A percentile compares a stretch with the other conserved stretches of the same genome.
These are phyloP conservation scores for Typhlichthys subterraneus DNA, from an alignment of 2,797 vertebrate species.

Conservation along the genomic window DNA sequence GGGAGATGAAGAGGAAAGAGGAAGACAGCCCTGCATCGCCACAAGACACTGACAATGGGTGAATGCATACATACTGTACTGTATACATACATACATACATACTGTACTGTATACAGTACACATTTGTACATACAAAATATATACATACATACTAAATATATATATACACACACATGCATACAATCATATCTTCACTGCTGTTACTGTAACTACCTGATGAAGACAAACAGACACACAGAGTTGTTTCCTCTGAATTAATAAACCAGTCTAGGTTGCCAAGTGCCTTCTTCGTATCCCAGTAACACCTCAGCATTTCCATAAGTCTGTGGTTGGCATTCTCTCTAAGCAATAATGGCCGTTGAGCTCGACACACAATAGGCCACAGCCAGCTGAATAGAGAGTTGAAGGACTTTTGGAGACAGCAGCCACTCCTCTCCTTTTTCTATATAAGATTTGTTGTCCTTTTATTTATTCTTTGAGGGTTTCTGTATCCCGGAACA, in stretches of 20 bases:
- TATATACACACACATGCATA: too few species aligned
- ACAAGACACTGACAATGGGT: conserved; percentile 4
- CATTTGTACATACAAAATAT: conserved; percentile 10
- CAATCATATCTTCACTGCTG: conserved; percentile 28
- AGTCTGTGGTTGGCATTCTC: conserved; percentile 43
- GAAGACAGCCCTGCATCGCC: conserved; percentile 28
- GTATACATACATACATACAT: not conserved
- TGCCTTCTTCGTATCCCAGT: conserved; percentile 47
- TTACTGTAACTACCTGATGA: conserved; percentile 34
- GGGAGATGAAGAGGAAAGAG: conserved; percentile 44
- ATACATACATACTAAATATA: conserved; percentile 14
- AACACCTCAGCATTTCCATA: conserved; percentile 51
- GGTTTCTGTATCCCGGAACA: conserved; percentile 78
- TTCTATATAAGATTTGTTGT: conserved; percentile 82
- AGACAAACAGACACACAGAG: conserved; percentile 21
- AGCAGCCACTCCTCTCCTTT: conserved; percentile 54
- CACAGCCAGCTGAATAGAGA: conserved; percentile 69
- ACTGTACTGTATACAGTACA: not conserved
- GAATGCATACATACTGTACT: not conserved
- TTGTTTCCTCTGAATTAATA: not conserved
- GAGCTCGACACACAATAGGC: conserved; percentile 50
- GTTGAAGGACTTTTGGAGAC: conserved; percentile 76
- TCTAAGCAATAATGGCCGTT: conserved; percentile 47
- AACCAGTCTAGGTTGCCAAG: conserved; percentile 29
- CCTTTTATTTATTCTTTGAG: conserved; percentile 81